Conservation (phyloP, 2,797 vertebrate species). For the Neoniphon sammara region DNA sequence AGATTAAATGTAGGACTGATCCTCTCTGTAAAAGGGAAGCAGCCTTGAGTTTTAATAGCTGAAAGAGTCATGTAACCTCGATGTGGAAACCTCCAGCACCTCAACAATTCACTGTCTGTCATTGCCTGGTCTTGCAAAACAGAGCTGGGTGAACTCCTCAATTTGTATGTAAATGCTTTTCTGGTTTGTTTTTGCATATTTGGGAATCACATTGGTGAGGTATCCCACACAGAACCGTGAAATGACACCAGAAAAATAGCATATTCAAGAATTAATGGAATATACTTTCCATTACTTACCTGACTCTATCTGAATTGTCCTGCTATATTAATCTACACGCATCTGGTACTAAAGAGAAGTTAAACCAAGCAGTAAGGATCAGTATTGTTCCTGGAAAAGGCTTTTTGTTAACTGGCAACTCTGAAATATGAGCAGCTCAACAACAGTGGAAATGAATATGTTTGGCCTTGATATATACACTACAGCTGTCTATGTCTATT, state of each 20-base stretch:
- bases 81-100: conserved; percentile 57
- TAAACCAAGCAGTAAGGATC: background rate
- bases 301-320: background rate
- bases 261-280: background rate
- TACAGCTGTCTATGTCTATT: too few relatives aligned
- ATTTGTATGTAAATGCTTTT: background rate
- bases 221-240: background rate
- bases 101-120: conserved; percentile 53
- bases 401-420: background rate
- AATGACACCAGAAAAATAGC: background rate
- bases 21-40: conserved; percentile 60
- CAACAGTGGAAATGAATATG: background rate
- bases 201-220: background rate
- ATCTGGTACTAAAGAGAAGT: background rate
- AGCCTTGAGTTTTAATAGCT: conserved; percentile 71
- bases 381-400: background rate
- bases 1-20: conserved; percentile 76
- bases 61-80: conserved; percentile 66
- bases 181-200: conserved; percentile 3
- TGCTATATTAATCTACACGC: background rate
- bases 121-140: conserved; percentile 29
- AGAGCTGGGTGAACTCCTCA: background rate
- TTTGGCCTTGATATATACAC: background rate
- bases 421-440: background rate
- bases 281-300: background rate